Evolutionary conservation across 2,113 vertebrate genomes (phyloP), one percentile per base, ranked within the genome.

Genomic region (Gymnorhina tibicen): DNA sequence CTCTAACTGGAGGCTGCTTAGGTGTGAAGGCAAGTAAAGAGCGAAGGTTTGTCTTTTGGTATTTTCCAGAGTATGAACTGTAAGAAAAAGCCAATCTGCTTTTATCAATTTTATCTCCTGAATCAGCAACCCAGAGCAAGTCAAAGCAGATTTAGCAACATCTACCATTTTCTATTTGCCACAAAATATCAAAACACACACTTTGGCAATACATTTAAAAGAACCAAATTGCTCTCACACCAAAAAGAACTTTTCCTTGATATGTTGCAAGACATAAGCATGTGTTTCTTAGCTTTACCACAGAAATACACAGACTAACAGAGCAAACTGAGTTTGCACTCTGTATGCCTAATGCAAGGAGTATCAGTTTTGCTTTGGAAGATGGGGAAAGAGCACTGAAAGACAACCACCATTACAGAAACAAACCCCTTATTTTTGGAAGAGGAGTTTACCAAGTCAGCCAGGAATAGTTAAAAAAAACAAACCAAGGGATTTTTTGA

Each of bases 11-110:
- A 58, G 35, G 16, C 23, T 70, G 70, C 12, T 63, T 13, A 63
- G 56, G 33, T 35, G 21, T 9, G 13, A 70, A 87, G 30, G 35
- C 21, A 86, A 26, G 7, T 20, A 28, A 7, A 11, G 16, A 89
- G 30, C 0, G 0, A 86, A 64, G n/a, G 26, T 16, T 75, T 78
- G 16, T 70, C 22, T 42, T 53, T n/a, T 41, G 8, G 18, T 0
- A 0, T 63, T 59, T 37, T 13, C 17, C 78, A 42, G 50, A 67
- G 32, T 2, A 33, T 4, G 14, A 90, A 20, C 69, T 49, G 37
- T 22, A 41, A 85, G 56, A 60, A 16, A 1, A 66, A 81, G 47
- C 1, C 16, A 21, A 8, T 5, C 22, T 60, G 17, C 2, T 42
- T 67, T 67, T 44, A 72, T 8, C 15, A 24, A 55, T 78, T 85